Base-by-base conservation (phyloP, 2,113 vertebrate species). In the Grammomys dolichurus region DNA sequence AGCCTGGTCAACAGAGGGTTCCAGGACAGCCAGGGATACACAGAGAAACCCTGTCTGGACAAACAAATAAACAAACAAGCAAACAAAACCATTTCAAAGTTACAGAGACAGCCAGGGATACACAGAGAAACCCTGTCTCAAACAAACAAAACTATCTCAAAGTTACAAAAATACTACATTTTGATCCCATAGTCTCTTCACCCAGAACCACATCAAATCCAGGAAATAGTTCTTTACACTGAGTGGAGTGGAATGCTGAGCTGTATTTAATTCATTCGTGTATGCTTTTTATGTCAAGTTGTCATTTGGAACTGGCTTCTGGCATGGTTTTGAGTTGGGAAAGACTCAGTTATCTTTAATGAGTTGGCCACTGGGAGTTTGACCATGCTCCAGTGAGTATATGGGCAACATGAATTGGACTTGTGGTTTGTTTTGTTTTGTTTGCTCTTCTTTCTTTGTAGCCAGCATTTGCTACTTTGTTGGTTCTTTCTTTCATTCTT, bases 221-320 rank as follows among this genome's bases (percentile, higher is more conserved):
- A 80, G 70, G 81, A 93, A 67, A 33, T 76, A 80, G 46, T 96
- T 91, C 72, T n/a, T 17, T 77, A 58, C 73, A 85, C 0, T 33
- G 36, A 89, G 70, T 84, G 33, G 73, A 89, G 48, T 82, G 51
- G 69, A 69, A n/a, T 82, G 31, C 80, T 96, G 73, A 89, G 67
- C 10, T 72, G 69, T n/a, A 51, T 77, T 56, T 60, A 24, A 40
- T 65, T 97, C n/a, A 91, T 82, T 95, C 90, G 80, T 46, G 54
- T 87, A 26, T 87, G 80, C 20, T 63, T 93, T 80, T 54, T 51
- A 24, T 94, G 89, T 95, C 67, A 91, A 84, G 82, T 93, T 31
- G 16, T 82, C 54, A 82, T 82, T 81, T 22, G 51, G 51, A 56
- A 10, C 33, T 40, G 36, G 36, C 70, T 72, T 72, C 36, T 72